Base-by-base conservation (phyloP, 2,797 vertebrate species). In the Enteromius anoplus region DNA sequence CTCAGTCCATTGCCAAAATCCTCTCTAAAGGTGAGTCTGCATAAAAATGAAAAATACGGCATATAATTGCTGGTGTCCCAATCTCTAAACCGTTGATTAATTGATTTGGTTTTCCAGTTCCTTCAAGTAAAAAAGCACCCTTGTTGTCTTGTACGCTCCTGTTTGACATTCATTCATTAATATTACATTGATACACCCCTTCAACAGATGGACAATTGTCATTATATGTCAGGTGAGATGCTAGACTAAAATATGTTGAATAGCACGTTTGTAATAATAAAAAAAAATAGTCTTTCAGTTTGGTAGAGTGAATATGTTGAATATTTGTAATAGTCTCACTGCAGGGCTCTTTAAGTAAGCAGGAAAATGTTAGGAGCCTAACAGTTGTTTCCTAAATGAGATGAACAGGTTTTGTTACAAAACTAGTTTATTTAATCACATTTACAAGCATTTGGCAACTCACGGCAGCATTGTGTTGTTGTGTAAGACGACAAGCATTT, bases 1-100 rank as follows among this genome's bases (percentile, higher is more conserved):
- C 98, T 51, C 97, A 97, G 89, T 98, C 97, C 6, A 99, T 99
- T 6, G 95, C 98, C 87, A 99, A 95, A 91, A 99, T 99, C 87
- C 96, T 99, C 55, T 99, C 97, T 0, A 96, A 97, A 95, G 98
- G 97, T 99, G 86, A 80, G 95, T 49, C 9, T 19, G 6, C 71
- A 40, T 47, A 55, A 11, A 23, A 5, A 9, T 60, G 32, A 9
- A 17, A 45, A 8, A 8, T 15, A 17, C 51, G 23, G 19, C 32
- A 58, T 7, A 17, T 17, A 58, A 75, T 40, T 26, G 15, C 53
- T 10, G 9, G 2, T 34, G 23, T 23, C 5, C 3, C 29, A 15
- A 47, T 26, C 5, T 47, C 9, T 29, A 70, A 23, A 49, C 17
- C 10, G 2, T 0, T 23, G 3, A 5, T 17, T 0, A 47, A 29